Conservation (phyloP, 2,113 vertebrate genomes). For the Clarias batrachus region DNA sequence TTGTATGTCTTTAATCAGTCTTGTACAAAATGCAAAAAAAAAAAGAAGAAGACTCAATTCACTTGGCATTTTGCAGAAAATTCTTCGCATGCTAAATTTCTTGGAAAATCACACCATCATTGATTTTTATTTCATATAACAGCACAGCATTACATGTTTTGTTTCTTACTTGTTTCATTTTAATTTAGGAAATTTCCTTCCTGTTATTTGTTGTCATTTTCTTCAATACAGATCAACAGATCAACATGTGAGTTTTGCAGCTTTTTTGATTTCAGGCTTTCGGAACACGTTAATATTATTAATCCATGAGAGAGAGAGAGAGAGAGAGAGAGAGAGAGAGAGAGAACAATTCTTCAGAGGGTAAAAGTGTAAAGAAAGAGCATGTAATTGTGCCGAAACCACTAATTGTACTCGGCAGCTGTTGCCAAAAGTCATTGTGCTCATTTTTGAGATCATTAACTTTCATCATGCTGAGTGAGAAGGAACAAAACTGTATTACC, state of each 20-base stretch:
- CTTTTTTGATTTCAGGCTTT: neutral
- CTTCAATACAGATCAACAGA: neutral
- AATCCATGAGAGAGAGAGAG: neutral
- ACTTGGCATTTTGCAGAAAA: neutral
- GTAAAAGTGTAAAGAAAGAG: neutral
- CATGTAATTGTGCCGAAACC: slow-evolving; percentile 19
- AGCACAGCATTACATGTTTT: neutral
- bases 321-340: neutral
- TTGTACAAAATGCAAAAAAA: no score
- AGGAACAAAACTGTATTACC: slow-evolving; percentile 17
- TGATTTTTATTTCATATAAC: neutral
- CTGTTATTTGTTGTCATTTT: neutral
- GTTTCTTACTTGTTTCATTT: neutral
- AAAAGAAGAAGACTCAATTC: no score
- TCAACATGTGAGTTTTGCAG: neutral
- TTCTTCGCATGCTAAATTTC: no score
- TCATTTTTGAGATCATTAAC: slow-evolving; percentile 17
- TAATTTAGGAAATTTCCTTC: neutral
- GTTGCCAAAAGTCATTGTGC: neutral
- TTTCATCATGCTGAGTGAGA: neutral
- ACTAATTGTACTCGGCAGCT: slow-evolving; percentile 15
- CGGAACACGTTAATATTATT: neutral
- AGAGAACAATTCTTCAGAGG: neutral
- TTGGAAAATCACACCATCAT: neutral
- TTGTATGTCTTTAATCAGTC: no score